phyloP scores from a whole-genome alignment of 2,797 vertebrate species.

The Pseudomugil gertrudae region DNA sequence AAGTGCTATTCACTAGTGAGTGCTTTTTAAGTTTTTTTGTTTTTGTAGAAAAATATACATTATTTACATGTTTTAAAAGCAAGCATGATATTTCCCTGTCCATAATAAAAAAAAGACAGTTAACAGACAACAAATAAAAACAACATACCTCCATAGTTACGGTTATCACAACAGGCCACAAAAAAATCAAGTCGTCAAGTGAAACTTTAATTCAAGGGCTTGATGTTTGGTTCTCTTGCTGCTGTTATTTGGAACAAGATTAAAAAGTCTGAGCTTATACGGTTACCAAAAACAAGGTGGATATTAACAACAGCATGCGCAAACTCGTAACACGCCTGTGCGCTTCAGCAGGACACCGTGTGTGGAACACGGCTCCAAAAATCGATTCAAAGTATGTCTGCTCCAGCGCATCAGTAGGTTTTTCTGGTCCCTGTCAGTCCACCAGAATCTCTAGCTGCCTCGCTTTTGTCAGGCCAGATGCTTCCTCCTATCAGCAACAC shows the following conservation, averaged over 20 bases:
- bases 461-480: slow-evolving; percentile 69
- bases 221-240: slow-evolving; percentile 78
- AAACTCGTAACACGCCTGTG: slow-evolving; percentile 30
- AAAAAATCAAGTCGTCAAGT: slow-evolving; percentile 49
- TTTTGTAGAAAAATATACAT: slow-evolving; percentile 90
- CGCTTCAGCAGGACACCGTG: slow-evolving; percentile 27
- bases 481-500: slow-evolving; percentile 58
- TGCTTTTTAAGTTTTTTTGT: slow-evolving; percentile 83
- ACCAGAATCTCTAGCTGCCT: slow-evolving; percentile 86
- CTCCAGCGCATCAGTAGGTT: slow-evolving; percentile 76
- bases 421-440: slow-evolving; percentile 83
- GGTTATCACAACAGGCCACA: slow-evolving; percentile 69
- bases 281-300: slow-evolving; percentile 40
- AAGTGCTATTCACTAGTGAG: slow-evolving; percentile 90
- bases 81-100: slow-evolving; percentile 81
- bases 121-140: slow-evolving; percentile 75
- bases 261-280: slow-evolving; percentile 58
- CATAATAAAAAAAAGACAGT: slow-evolving; percentile 75
- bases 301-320: slow-evolving; percentile 57
- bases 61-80: slow-evolving; percentile 86
- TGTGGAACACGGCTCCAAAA: slow-evolving; percentile 46
- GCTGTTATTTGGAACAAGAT: slow-evolving; percentile 72
- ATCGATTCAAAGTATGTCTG: slow-evolving; percentile 55
- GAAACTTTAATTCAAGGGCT: slow-evolving; percentile 64
- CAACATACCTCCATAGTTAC: slow-evolving; percentile 57